These are phyloP conservation scores for Xiphorhynchus erythropygius DNA, from an alignment of 2,797 vertebrate genomes.

Conservation along the genomic window DNA sequence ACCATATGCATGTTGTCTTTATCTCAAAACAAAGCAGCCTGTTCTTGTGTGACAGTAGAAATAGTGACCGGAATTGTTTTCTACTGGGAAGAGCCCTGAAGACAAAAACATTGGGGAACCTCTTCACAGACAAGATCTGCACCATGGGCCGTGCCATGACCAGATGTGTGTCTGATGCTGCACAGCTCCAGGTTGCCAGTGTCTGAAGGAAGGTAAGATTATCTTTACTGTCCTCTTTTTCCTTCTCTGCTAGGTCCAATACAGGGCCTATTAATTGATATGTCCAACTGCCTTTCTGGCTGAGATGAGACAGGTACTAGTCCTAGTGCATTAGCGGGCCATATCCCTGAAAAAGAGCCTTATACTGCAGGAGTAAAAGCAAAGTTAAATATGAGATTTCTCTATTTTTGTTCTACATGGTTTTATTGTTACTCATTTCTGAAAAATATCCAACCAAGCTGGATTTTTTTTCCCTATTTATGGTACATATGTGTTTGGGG, in stretches of 20 bases:
- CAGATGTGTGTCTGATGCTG: background rate
- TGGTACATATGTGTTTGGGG: background rate
- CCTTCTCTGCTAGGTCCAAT: background rate
- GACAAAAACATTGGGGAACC: background rate
- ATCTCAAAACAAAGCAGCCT: background rate
- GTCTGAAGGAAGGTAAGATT: background rate
- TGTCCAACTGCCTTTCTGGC: background rate
- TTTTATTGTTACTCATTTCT: background rate
- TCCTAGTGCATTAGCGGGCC: background rate
- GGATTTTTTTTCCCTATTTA: background rate
- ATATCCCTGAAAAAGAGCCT: background rate
- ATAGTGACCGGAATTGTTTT: background rate
- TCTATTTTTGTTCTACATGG: background rate
- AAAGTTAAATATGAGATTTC: background rate
- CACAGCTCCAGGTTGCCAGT: fast-evolving
- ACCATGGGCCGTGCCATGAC: fast-evolving
- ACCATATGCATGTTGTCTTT: background rate
- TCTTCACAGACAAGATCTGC: background rate
- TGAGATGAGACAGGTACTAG: background rate
- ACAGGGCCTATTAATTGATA: background rate
- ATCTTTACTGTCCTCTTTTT: background rate
- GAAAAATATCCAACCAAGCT: background rate
- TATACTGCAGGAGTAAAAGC: background rate
- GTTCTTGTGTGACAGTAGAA: background rate
- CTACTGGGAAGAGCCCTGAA: background rate